Evolutionary conservation across 2,113 vertebrate species (phyloP).

Genomic region (Leptocoma aspasia): DNA sequence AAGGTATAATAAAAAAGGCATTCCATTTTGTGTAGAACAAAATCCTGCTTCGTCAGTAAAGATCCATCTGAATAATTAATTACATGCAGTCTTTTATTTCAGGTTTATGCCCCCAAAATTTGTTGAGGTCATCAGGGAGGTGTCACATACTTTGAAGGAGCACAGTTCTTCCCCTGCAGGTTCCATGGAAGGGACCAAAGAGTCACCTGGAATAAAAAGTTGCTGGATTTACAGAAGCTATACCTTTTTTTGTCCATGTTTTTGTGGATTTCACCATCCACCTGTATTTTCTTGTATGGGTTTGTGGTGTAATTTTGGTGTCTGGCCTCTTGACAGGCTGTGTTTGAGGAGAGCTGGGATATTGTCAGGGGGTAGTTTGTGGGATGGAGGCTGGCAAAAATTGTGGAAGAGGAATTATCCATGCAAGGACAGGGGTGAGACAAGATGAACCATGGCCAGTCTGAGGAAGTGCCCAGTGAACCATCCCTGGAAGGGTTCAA

Average conservation of each 20-base stretch:
- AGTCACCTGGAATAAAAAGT: neutral
- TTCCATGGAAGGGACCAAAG: neutral
- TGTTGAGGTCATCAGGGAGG: neutral
- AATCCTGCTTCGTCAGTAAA: neutral
- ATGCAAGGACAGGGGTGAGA: neutral
- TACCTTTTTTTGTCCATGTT: neutral
- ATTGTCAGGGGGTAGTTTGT: neutral
- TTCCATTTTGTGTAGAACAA: neutral
- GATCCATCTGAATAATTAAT: neutral
- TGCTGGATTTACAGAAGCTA: neutral
- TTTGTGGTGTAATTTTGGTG: neutral
- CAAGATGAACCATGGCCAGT: neutral
- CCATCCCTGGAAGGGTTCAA: neutral
- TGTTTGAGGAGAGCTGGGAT: neutral
- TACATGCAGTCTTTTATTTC: neutral
- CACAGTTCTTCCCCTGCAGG: neutral
- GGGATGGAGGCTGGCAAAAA: neutral
- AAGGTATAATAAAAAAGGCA: neutral
- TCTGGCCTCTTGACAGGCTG: neutral
- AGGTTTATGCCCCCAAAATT: neutral
- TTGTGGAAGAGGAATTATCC: neutral
- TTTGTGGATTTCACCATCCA: neutral
- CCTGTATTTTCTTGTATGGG: neutral
- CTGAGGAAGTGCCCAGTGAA: neutral
- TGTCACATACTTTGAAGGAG: neutral